Conservation (phyloP, 2,113 vertebrate genomes). For the Phaetusa simplex region DNA sequence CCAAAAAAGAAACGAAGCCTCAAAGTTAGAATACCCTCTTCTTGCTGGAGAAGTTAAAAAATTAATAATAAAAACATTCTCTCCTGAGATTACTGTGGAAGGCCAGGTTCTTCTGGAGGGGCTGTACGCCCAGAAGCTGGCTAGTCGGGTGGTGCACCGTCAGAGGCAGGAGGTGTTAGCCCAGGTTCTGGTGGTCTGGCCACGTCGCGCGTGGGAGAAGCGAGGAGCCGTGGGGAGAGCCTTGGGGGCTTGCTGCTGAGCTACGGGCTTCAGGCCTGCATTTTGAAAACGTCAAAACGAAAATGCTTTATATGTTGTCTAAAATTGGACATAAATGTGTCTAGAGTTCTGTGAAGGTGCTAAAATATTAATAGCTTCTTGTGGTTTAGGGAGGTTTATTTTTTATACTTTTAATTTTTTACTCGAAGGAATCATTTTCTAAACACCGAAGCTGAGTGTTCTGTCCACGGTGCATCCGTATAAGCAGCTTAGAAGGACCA, state of each 20-base stretch:
- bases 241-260: not conserved
- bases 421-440: not conserved
- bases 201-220: rapidly evolving
- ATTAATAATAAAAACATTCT: not conserved
- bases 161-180: not conserved
- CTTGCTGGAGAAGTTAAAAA: not conserved
- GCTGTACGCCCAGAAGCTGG: not conserved
- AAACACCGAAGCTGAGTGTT: not conserved
- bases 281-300: not conserved
- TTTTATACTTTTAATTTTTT: slow-evolving; percentile 25
- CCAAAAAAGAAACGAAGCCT: not conserved
- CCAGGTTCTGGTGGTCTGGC: not conserved
- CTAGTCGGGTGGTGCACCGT: rapidly evolving
- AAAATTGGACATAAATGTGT: not conserved
- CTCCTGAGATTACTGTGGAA: not conserved
- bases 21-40: not conserved
- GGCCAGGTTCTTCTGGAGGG: not conserved
- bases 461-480: not conserved
- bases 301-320: not conserved
- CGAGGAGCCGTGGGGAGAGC: not conserved
- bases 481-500: not conserved
- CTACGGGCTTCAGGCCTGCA: not conserved
- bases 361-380: not conserved
- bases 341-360: not conserved
- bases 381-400: slow-evolving; percentile 2